Evolutionary conservation across 2,888 invertebrate species (phyloP), one percentile per base, ranked within the genome.

Genomic region (Caenorhabditis sp.): DNA sequence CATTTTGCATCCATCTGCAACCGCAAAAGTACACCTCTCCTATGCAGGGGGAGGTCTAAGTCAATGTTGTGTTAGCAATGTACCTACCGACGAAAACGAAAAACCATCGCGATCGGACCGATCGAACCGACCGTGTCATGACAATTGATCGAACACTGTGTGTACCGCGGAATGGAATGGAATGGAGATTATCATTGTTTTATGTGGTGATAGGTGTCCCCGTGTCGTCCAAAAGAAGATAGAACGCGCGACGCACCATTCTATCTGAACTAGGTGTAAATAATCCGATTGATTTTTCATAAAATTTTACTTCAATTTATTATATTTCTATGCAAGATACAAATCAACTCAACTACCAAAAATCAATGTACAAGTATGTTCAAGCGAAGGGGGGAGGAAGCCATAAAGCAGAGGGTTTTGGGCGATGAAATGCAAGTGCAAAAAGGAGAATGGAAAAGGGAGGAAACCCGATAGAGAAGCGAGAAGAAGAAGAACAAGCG

Each of bases 321-420:
- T n/a, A n/a, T n/a, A n/a, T n/a, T n/a, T n/a, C n/a, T n/a, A n/a
- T n/a, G n/a, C n/a, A n/a, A n/a, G n/a, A n/a, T n/a, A n/a, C n/a
- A n/a, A n/a, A n/a, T n/a, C n/a, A n/a, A n/a, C n/a, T n/a, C n/a
- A n/a, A n/a, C n/a, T n/a, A n/a, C n/a, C n/a, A n/a, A n/a, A n/a
- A n/a, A n/a, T n/a, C n/a, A n/a, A n/a, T n/a, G n/a, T n/a, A n/a
- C n/a, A n/a, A n/a, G n/a, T n/a, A n/a, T n/a, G n/a, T n/a, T n/a
- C n/a, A n/a, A n/a, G n/a, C n/a, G n/a, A n/a, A n/a, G 13, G 51
- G 22, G 51, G 51, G 11, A 51, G 20, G 51, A 55, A 26, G 24
- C 55, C 61, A 28, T 40, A 61, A 37, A 53, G 53, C 62, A 64
- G 28, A 22, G 68, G n/a, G n/a, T n/a, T n/a, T n/a, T n/a, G n/a